phyloP scores from a whole-genome alignment of 2,888 invertebrate genomes.

The Thysanoteuthis rhombus region DNA sequence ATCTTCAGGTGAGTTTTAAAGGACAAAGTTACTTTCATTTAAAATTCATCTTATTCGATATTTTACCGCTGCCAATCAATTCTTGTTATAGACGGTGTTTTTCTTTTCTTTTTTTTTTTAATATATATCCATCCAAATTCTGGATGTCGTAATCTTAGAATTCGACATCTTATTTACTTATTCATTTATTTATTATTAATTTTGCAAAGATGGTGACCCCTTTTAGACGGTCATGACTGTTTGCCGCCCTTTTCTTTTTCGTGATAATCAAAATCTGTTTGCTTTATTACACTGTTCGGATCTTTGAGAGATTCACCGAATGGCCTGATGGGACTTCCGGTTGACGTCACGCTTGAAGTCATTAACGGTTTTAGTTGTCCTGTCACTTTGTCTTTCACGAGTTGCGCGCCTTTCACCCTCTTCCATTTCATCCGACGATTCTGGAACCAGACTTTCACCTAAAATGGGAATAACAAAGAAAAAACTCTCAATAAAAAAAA shows the following conservation, averaged over 20 bases:
- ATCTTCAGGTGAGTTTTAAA: no score
- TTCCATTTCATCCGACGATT: conserved; percentile 67
- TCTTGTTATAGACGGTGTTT: no score
- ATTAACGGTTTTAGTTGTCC: conserved; percentile 64
- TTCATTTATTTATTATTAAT: background rate
- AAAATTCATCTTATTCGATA: no score
- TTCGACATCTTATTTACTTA: background rate
- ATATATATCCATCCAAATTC: background rate
- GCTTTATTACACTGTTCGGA: conserved; percentile 28
- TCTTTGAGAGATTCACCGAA: conserved; percentile 37
- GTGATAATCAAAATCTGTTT: conserved; percentile 22
- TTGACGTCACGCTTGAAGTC: conserved; percentile 52
- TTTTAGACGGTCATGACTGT: conserved; percentile 25
- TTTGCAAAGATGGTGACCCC: background rate
- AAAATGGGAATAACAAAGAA: conserved; percentile 28
- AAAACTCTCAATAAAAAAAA: background rate
- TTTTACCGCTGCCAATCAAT: no score
- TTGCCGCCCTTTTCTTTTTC: conserved; percentile 14
- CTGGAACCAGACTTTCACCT: conserved; percentile 68
- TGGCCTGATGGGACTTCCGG: conserved; percentile 34
- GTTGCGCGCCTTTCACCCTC: conserved; percentile 63
- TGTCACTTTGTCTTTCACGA: conserved; percentile 64
- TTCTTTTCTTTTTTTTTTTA: no score
- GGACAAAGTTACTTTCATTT: no score
- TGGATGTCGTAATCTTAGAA: background rate